Evolutionary conservation across 2,888 invertebrate species (phyloP).

Genomic region (Erannis defoliaria): DNA sequence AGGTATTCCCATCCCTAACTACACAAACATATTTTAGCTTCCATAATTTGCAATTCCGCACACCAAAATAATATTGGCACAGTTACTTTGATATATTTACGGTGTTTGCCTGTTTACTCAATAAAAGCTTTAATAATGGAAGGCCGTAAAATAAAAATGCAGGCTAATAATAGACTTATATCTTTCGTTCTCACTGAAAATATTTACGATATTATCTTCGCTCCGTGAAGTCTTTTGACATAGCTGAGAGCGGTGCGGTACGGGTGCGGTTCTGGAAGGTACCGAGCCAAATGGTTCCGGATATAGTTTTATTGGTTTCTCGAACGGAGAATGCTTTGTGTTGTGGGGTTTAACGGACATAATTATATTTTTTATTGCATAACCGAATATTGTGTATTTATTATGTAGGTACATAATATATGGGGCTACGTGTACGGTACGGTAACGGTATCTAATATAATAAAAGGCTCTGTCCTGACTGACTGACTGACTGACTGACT

Average conservation of each 20-base stretch:
- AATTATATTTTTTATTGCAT: not conserved
- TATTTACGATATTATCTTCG: constrained; percentile 34
- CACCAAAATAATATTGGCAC: constrained; percentile 66
- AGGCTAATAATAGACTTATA: constrained; percentile 38
- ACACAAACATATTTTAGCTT: constrained; percentile 22
- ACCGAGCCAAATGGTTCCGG: constrained; percentile 8
- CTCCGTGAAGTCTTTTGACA: constrained; percentile 43
- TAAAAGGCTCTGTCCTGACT: too few relatives aligned
- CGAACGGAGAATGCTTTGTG: not conserved
- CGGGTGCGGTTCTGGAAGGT: constrained; percentile 2
- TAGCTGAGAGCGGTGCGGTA: constrained; percentile 8
- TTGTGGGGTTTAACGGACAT: not conserved
- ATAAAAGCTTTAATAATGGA: constrained; percentile 47
- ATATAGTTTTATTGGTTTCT: constrained; percentile 20
- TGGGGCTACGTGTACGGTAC: too few relatives aligned
- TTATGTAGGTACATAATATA: not conserved
- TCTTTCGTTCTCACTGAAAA: constrained; percentile 26
- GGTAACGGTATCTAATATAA: too few relatives aligned
- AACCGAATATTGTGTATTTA: not conserved
- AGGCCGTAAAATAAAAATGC: constrained; percentile 47
- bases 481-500: too few relatives aligned
- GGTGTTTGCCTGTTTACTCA: constrained; percentile 61
- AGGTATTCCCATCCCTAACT: constrained; percentile 19
- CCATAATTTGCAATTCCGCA: constrained; percentile 28
- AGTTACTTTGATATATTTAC: constrained; percentile 62